Evolutionary conservation across 1,140 invertebrate genomes (phyloP), one percentile per base, ranked within the genome.

Genomic region (Panagrolaimus sp.): DNA sequence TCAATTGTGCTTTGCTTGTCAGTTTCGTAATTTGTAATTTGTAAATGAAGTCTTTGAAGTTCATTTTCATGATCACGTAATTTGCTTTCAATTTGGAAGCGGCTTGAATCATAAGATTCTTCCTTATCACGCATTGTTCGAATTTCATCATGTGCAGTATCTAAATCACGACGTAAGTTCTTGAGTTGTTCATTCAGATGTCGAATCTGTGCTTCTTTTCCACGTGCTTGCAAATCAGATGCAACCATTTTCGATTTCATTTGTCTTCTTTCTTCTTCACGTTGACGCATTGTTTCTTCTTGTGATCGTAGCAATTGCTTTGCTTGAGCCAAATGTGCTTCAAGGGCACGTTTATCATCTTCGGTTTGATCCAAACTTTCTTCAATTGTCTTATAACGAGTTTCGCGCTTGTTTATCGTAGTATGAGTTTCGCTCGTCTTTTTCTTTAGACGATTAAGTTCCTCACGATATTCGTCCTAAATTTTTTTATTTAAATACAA

Each of bases 151-250:
- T 82, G 81, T 20, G 81, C 77, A 43, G 68, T 74, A 53, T 81
- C 76, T 46, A 82, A 73, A 63, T 82, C 80, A 14, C 63, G 76
- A 43, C 81, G 72, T 64, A 82, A 65, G 46, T 83, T 83, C 67
- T 80, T 79, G 1, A 82, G 65, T 72, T 82, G 80, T 67, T 81
- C 79, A 65, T 82, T 82, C 68, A 82, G 67, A 68, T 83, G 81
- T 2, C 81, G 63, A 25, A 82, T 64, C 65, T 82, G 80, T 11
- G 80, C 80, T 66, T 82, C 80, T 69, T 82, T 82, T 62, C 80
- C 80, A 20, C 80, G 67, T 16, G 74, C 73, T 65, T 82, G 80
- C 27, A 82, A 70, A 31, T 82, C 80, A 43, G 80, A 65, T 9
- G 80, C 81, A 38, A 78, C 70, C 74, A 82, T 71, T 51, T 81